phyloP scores from a whole-genome alignment of 2,888 invertebrate genomes.

The Acrobasis repandana region DNA sequence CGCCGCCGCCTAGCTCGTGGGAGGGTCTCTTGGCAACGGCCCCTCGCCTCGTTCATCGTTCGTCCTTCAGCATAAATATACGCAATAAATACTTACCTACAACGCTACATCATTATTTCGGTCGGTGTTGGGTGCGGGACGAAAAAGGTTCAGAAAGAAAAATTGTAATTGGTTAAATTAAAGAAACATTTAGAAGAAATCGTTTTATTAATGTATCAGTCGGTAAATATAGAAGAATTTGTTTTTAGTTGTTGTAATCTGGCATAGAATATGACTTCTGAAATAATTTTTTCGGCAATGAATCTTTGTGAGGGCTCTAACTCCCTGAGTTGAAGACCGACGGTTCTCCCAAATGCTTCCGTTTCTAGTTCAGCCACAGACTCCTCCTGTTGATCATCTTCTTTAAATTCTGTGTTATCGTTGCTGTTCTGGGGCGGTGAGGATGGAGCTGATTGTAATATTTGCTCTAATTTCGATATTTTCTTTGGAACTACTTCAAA shows the following conservation, averaged over 20 bases:
- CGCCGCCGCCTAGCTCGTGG: constrained; percentile 27
- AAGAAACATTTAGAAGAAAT: not conserved
- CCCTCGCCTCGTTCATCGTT: constrained; percentile 29
- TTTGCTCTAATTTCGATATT: constrained; percentile 2
- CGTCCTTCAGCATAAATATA: constrained; percentile 25
- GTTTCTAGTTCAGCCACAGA: not conserved
- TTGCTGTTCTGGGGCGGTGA: not conserved
- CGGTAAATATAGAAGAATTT: not conserved
- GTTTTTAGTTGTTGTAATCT: constrained; percentile 41
- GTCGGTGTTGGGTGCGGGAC: not conserved
- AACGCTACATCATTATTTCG: constrained; percentile 4
- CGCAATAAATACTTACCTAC: constrained; percentile 19
- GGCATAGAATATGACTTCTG: constrained; percentile 46
- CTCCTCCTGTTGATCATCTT: not conserved
- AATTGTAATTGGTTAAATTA: not conserved
- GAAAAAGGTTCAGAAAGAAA: not conserved
- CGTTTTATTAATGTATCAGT: not conserved
- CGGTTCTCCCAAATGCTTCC: constrained; percentile 39
- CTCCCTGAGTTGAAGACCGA: constrained; percentile 43
- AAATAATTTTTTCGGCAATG: constrained; percentile 53
- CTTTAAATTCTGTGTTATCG: not conserved
- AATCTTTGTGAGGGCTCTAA: constrained; percentile 40
- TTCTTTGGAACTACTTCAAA: constrained; percentile 8
- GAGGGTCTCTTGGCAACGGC: constrained; percentile 36
- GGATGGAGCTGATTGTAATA: not conserved